Conservation (phyloP, 2,888 invertebrate genomes). For the Macrophya annulata region DNA sequence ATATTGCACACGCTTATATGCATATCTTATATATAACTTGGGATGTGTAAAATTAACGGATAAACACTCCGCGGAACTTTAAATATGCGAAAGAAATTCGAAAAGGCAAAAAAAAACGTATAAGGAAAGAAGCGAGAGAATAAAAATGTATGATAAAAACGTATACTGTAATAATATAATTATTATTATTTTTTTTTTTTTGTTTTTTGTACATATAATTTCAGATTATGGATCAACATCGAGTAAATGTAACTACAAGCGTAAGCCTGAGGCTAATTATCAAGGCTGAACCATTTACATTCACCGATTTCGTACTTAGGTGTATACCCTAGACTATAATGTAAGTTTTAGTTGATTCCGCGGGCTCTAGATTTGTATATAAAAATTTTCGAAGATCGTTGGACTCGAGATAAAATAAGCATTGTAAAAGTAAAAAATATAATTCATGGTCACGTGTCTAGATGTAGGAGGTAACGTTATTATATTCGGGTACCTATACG, state of each 20-base stretch:
- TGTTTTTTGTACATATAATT: conserved; percentile 11
- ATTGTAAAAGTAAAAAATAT: neutral
- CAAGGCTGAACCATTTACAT: conserved; percentile 44
- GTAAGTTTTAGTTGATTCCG: neutral
- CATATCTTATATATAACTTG: neutral
- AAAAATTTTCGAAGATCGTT: neutral
- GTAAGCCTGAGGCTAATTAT: conserved; percentile 20
- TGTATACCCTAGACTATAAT: too few relatives aligned
- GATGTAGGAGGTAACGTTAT: neutral
- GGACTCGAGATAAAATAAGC: neutral
- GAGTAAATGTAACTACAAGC: conserved; percentile 34
- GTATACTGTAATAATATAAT: too few relatives aligned
- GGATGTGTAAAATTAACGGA: neutral
- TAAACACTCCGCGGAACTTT: neutral
- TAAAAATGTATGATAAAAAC: conserved; percentile 45
- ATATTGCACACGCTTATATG: neutral
- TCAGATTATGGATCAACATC: conserved; percentile 42
- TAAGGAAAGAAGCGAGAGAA: neutral
- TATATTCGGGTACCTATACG: neutral
- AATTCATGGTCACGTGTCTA: conserved; percentile 3
- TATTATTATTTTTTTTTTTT: too few relatives aligned
- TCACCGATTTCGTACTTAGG: conserved; percentile 1
- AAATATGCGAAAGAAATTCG: neutral
- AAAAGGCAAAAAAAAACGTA: neutral
- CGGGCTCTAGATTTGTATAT: neutral